Evolutionary conservation across 2,113 vertebrate species (phyloP), one percentile per base, ranked within the genome.

Genomic region (Neogale vison): DNA sequence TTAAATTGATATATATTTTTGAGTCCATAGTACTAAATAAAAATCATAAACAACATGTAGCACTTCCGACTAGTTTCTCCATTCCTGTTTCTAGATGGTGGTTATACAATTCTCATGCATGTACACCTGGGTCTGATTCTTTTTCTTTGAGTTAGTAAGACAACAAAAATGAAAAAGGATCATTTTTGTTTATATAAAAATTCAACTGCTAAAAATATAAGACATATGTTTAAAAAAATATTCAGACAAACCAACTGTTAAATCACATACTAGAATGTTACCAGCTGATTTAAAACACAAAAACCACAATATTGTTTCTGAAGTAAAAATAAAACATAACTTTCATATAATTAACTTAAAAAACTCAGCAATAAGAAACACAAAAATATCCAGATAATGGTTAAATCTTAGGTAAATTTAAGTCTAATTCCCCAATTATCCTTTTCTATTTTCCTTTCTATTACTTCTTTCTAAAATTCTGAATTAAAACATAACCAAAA

Each of bases 171-270:
- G 31, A 63, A 88, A 96, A 93, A 80, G 20, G 24, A 93, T 2
- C 14, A 85, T 31, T 69, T 69, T 69, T 69, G 92, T 36, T 24
- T 52, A 94, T 88, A 86, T 47, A 52, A 96, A 77, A 91, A 83
- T 4, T 93, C 47, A 86, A 57, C 72, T 87, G 50, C 42, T 72
- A 96, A 96, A 98, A 93, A 81, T 79, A n/a, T 23, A 93, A 67
- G 3, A 82, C 26, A 80, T 47, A 93, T 6, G 45, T 31, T 94
- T 97, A n/a, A 45, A 95, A 93, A 96, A 89, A 65, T 50, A 79
- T 61, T 45, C 50, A 84, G 18, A 86, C 21, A 83, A 74, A 52
- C 77, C 57, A 74, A 90, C 36, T 91, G 52, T 77, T 84, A 88
- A 81, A 85, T 82, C 52, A 95, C 29, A 59, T 59, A 74, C 24